A percentile compares a stretch with the other conserved stretches of the same genome.
These are phyloP conservation scores for Dryococelus australis DNA, from an alignment of 2,888 invertebrate species.

Conservation along the genomic window DNA sequence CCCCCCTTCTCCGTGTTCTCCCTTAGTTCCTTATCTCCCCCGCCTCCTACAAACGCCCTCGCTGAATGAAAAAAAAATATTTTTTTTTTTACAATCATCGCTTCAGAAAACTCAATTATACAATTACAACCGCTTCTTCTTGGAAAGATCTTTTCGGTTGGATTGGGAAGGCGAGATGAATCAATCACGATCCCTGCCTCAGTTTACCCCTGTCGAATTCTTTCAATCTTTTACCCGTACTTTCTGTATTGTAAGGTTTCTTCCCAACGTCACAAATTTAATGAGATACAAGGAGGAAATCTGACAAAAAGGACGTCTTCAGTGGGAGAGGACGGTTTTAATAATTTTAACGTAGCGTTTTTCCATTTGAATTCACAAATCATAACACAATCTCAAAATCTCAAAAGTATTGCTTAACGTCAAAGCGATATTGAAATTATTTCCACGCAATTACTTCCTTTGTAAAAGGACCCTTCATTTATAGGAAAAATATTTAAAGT, in stretches of 20 bases:
- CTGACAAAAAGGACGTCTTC: constrained; percentile 1
- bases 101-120: constrained; percentile 40
- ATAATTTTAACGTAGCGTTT: neutral
- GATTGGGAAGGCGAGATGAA: constrained; percentile 31
- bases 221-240: constrained; percentile 1
- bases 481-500: too few species aligned
- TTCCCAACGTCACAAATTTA: neutral
- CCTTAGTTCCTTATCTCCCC: neutral
- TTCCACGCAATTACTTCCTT: too few species aligned
- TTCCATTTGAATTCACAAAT: neutral
- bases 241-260: neutral
- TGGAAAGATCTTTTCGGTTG: constrained; percentile 20
- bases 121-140: constrained; percentile 35
- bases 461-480: too few species aligned
- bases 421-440: neutral
- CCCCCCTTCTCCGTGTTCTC: neutral
- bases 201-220: neutral
- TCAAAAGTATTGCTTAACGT: neutral
- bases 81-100: constrained; percentile 35
- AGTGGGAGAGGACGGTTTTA: neutral
- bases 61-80: neutral
- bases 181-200: constrained; percentile 34
- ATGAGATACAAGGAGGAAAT: constrained; percentile 1
- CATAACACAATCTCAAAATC: neutral
- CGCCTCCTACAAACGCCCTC: neutral